Percentiles rank a stretch among this genome's conserved stretches.
Conservation (phyloP, 2,113 vertebrate genomes). For the Aplodontia rufa region DNA sequence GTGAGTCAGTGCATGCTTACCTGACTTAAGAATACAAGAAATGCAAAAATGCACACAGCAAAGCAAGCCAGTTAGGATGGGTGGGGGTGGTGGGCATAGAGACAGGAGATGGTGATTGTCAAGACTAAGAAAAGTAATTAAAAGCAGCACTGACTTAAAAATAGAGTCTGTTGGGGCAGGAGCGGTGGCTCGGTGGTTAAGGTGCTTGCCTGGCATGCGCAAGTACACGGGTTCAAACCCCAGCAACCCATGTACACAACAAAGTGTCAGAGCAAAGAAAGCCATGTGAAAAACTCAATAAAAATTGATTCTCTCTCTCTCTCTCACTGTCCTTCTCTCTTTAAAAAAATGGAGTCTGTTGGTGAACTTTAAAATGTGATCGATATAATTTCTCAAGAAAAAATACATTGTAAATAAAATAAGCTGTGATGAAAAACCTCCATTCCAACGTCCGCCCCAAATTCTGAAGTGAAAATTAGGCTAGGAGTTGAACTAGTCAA, state of each 20-base stretch:
- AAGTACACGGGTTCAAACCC: too few species aligned
- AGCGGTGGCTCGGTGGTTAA: too few species aligned
- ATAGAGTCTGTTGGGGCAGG: neutral
- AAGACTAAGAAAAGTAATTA: neutral
- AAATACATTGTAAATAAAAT: neutral
- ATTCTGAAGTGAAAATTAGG: conserved; percentile 4
- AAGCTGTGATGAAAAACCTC: neutral
- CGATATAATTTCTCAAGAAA: conserved; percentile 37
- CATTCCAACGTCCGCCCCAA: neutral
- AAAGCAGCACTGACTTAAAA: neutral
- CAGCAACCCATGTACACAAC: too few species aligned
- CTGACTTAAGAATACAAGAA: neutral
- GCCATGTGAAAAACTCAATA: too few species aligned
- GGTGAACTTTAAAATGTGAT: conserved; percentile 34
- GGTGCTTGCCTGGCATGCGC: too few species aligned
- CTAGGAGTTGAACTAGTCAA: conserved; percentile 26
- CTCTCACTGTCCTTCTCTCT: too few species aligned
- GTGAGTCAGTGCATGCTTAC: neutral
- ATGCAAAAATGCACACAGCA: neutral
- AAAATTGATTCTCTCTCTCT: too few species aligned
- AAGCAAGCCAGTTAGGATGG: neutral
- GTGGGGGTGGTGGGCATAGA: neutral
- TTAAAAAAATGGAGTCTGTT: neutral
- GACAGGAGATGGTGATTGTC: neutral
- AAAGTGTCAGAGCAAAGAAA: too few species aligned